A percentile compares a stretch with the other conserved stretches of the same genome.
phyloP scores from a whole-genome alignment of 2,797 vertebrate species.

The Chaetophractus vellerosus region DNA sequence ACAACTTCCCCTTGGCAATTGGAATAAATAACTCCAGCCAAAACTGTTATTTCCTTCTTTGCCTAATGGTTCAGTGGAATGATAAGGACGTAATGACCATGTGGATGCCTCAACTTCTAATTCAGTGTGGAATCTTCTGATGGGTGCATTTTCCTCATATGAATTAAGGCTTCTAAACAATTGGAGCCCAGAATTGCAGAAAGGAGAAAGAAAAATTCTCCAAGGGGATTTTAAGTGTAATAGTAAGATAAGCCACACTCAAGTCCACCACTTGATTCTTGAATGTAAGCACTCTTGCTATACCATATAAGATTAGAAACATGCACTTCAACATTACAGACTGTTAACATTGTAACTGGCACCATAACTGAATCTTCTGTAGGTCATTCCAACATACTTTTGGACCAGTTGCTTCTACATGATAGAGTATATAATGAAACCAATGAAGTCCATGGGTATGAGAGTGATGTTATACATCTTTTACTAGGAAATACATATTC shows the following conservation, averaged over 20 bases:
- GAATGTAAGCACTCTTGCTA: neutral
- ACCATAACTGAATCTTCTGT: no score
- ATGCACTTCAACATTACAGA: neutral
- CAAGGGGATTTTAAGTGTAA: neutral
- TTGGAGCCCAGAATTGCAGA: neutral
- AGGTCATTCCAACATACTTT: neutral
- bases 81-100: neutral
- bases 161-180: neutral
- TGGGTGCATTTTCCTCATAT: neutral
- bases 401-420: neutral
- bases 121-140: neutral
- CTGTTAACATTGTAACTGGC: no score
- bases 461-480: neutral
- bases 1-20: neutral
- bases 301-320: neutral
- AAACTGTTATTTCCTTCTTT: neutral
- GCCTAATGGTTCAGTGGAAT: neutral
- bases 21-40: neutral
- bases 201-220: neutral
- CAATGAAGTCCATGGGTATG: neutral
- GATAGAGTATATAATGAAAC: neutral
- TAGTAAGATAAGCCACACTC: neutral
- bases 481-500: neutral
- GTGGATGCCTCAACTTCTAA: neutral
- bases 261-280: neutral